Conservation (phyloP, 1,140 invertebrate species). For the Panagrolaimus sp. region DNA sequence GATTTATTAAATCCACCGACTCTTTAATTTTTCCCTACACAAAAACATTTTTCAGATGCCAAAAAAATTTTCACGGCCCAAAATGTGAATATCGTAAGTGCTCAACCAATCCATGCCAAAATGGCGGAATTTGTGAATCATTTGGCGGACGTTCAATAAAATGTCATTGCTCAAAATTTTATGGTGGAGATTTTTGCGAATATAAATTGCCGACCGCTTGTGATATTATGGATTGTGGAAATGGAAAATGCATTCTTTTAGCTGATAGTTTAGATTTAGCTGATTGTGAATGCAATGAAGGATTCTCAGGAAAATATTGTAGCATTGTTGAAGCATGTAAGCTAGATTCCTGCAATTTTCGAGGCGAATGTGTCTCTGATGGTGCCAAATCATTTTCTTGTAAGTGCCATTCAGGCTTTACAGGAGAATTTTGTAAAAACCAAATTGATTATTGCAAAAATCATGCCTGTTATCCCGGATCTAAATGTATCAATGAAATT, state of each 20-base stretch:
- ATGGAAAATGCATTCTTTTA: neutral
- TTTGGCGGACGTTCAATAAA: neutral
- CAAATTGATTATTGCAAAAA: neutral
- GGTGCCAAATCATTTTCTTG: neutral
- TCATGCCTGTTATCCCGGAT: neutral
- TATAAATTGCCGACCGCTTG: neutral
- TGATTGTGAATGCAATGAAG: neutral
- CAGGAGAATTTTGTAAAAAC: neutral
- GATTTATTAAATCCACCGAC: no score
- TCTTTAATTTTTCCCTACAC: no score
- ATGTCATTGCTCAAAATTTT: neutral
- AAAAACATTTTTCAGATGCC: neutral
- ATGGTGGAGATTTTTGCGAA: neutral
- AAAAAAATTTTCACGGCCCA: neutral
- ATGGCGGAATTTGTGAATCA: neutral
- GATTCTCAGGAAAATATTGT: neutral
- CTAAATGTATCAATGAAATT: conserved; percentile 5
- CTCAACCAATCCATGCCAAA: neutral
- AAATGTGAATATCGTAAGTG: neutral
- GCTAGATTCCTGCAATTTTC: neutral
- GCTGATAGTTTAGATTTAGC: neutral
- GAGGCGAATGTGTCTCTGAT: neutral
- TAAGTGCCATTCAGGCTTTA: neutral
- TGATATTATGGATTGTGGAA: conserved; percentile 5
- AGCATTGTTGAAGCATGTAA: neutral